Percentiles rank a stretch among this genome's conserved stretches.
Conservation (phyloP, 2,888 invertebrate species). For the Psylliodes chrysocephalus region DNA sequence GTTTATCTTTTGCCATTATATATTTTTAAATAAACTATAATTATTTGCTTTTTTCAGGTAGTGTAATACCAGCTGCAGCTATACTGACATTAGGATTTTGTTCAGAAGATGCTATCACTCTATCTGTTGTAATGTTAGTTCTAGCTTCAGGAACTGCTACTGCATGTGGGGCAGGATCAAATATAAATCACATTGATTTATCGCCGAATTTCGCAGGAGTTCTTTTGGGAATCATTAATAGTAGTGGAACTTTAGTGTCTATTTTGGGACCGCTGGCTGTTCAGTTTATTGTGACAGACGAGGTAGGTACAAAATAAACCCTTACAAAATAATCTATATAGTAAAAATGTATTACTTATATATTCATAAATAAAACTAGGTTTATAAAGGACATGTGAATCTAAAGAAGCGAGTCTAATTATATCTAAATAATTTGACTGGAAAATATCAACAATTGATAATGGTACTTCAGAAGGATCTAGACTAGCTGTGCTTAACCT, state of each 20-base stretch:
- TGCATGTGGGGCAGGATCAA: background rate
- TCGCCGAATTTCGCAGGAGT: background rate
- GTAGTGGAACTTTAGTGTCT: background rate
- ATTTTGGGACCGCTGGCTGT: background rate
- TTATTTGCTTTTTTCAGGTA: background rate
- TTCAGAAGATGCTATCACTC: background rate
- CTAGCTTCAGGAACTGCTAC: background rate
- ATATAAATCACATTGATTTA: background rate
- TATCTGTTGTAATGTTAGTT: background rate
- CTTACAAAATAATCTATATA: too few species aligned
- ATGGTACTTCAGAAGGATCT: too few species aligned
- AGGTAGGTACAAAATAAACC: background rate
- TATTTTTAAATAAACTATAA: too few species aligned
- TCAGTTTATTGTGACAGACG: background rate
- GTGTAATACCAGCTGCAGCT: background rate
- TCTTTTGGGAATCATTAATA: background rate
- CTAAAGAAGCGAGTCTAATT: too few species aligned
- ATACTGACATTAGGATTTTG: background rate
- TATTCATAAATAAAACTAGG: too few species aligned
- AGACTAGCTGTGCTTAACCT: too few species aligned
- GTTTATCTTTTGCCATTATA: too few species aligned
- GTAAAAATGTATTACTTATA: too few species aligned
- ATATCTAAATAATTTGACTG: too few species aligned
- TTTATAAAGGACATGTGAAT: too few species aligned
- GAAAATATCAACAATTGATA: too few species aligned